phyloP scores from a whole-genome alignment of 2,888 invertebrate species.

The Drepanosiphum platanoidis region DNA sequence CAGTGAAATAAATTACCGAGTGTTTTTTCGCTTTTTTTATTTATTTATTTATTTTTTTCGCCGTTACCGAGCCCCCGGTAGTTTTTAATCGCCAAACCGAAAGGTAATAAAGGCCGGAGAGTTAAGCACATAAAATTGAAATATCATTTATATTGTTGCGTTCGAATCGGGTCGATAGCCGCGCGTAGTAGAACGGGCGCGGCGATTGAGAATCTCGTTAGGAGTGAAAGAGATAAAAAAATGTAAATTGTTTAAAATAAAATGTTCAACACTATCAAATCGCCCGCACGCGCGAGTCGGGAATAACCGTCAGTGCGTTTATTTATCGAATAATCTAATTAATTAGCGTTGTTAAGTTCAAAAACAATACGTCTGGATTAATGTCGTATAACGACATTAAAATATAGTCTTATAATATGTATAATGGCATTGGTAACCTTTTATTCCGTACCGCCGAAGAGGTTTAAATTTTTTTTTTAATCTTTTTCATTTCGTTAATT shows the following conservation, averaged over 20 bases:
- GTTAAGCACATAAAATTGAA: not conserved
- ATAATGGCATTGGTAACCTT: not conserved
- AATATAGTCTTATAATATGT: too few relatives aligned
- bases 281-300: not conserved
- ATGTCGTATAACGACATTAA: not conserved
- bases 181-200: not conserved
- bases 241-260: not conserved
- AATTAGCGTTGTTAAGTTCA: not conserved
- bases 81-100: conserved; percentile 7
- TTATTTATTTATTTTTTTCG: not conserved
- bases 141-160: not conserved
- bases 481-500: too few relatives aligned
- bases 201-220: not conserved
- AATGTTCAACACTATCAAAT: not conserved
- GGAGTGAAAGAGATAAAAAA: not conserved
- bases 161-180: not conserved
- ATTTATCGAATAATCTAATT: not conserved
- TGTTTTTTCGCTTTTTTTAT: not conserved
- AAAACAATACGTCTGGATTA: not conserved
- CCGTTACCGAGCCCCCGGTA: too few relatives aligned
- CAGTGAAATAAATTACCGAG: not conserved
- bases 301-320: not conserved
- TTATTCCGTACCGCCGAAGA: too few relatives aligned
- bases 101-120: not conserved
- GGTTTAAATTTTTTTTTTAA: too few relatives aligned